A percentile compares a stretch with the other conserved stretches of the same genome.
These are phyloP conservation scores for Neuroterus valhalla DNA, from an alignment of 1,140 invertebrate genomes.

Conservation along the genomic window DNA sequence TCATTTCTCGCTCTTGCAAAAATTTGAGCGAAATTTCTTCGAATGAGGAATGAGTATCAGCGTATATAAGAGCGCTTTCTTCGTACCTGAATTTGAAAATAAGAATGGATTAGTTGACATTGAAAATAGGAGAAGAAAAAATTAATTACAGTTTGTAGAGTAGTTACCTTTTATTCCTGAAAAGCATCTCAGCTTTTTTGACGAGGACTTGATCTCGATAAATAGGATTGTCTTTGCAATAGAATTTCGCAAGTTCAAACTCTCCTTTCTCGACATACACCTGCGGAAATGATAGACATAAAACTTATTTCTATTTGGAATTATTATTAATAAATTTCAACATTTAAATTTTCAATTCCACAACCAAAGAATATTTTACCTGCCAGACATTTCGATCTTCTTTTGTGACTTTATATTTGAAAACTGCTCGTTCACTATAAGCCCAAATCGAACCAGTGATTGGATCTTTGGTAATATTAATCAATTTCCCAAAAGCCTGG, in stretches of 20 bases:
- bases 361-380: slow-evolving; percentile 61
- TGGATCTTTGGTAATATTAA: slow-evolving; percentile 89
- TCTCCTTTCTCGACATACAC: slow-evolving; percentile 91
- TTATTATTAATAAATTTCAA: slow-evolving; percentile 11
- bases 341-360: slow-evolving; percentile 28
- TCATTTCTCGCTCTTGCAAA: slow-evolving; percentile 86
- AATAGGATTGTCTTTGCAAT: slow-evolving; percentile 85
- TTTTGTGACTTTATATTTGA: slow-evolving; percentile 88
- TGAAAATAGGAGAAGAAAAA: neutral
- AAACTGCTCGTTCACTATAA: slow-evolving; percentile 88
- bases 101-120: neutral
- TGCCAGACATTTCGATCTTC: slow-evolving; percentile 94
- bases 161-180: slow-evolving; percentile 83
- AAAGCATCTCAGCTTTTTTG: slow-evolving; percentile 92
- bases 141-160: neutral
- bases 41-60: slow-evolving; percentile 93
- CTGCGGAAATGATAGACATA: slow-evolving; percentile 45
- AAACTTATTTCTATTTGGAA: too few relatives aligned
- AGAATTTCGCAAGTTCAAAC: slow-evolving; percentile 91
- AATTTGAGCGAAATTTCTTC: slow-evolving; percentile 96
- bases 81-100: slow-evolving; percentile 77
- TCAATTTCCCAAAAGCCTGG: slow-evolving; percentile 86
- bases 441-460: slow-evolving; percentile 88
- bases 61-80: slow-evolving; percentile 90
- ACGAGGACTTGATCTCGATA: slow-evolving; percentile 89